A percentile compares a stretch with the other conserved stretches of the same genome.
phyloP scores from a whole-genome alignment of 2,888 invertebrate genomes.

The Antheraea assamensis region DNA sequence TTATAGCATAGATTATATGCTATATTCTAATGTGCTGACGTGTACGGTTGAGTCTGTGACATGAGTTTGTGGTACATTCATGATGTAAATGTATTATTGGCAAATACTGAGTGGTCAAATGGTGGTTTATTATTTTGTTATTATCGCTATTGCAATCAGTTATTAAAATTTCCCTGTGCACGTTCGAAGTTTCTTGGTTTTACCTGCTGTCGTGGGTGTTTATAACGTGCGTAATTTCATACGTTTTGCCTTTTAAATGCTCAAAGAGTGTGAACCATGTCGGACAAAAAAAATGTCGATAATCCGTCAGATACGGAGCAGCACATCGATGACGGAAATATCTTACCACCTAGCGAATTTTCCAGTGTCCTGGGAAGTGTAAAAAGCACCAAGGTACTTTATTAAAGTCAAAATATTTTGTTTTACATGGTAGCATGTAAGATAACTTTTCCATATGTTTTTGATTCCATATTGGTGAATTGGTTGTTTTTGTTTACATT shows the following conservation, averaged over 20 bases:
- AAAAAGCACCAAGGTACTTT: constrained; percentile 45
- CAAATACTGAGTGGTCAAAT: constrained; percentile 49
- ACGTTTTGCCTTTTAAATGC: constrained; percentile 59
- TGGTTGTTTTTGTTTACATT: constrained; percentile 10
- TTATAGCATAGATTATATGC: not conserved
- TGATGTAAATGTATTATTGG: constrained; percentile 35
- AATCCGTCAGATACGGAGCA: constrained; percentile 61
- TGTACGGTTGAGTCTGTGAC: constrained; percentile 35
- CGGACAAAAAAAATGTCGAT: constrained; percentile 71
- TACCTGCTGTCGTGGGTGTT: constrained; percentile 28
- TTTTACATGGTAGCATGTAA: not conserved
- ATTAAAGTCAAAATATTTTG: not conserved
- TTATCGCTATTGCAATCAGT: constrained; percentile 23
- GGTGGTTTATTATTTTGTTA: constrained; percentile 60
- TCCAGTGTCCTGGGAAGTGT: constrained; percentile 65
- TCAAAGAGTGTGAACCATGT: constrained; percentile 65
- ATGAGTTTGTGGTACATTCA: constrained; percentile 30
- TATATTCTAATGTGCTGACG: constrained; percentile 40
- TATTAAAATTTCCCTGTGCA: constrained; percentile 24
- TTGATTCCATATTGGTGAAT: not conserved
- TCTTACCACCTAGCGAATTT: constrained; percentile 64
- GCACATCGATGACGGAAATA: constrained; percentile 56
- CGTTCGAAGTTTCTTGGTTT: constrained; percentile 26
- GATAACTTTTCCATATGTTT: constrained; percentile 4
- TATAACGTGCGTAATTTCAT: constrained; percentile 28